A percentile compares a stretch with the other conserved stretches of the same genome.
Conservation (phyloP, 2,113 vertebrate species). For the Siphamia tubifer region DNA sequence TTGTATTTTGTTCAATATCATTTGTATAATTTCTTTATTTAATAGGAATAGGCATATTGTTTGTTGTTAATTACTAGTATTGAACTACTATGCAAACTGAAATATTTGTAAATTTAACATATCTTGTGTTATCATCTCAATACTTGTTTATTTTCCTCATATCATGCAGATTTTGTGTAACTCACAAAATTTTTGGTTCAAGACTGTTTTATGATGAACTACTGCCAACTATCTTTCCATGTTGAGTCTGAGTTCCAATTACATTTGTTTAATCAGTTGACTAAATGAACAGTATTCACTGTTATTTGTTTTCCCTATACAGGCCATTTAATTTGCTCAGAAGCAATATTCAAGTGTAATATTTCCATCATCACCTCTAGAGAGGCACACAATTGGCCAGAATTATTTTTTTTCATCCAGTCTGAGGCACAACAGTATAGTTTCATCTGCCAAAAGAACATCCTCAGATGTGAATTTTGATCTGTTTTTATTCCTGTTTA, state of each 20-base stretch:
- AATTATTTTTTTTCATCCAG: not conserved
- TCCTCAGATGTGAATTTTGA: constrained; percentile 23
- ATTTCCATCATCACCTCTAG: not conserved
- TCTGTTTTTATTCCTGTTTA: constrained; percentile 22
- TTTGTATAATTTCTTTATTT: no score
- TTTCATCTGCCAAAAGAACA: not conserved
- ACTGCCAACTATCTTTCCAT: not conserved
- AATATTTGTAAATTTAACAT: no score
- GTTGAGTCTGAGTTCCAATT: not conserved
- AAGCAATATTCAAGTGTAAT: not conserved
- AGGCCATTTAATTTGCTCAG: not conserved
- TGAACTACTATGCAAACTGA: no score
- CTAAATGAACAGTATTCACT: not conserved
- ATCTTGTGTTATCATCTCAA: no score
- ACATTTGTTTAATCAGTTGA: not conserved
- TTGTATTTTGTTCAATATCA: no score
- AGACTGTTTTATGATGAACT: no score
- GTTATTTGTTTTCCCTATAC: not conserved
- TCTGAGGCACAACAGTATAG: not conserved
- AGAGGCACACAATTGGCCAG: not conserved
- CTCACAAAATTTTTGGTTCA: no score
- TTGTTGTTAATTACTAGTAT: no score
- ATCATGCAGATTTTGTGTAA: no score
- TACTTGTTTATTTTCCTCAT: no score
- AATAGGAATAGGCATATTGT: no score